Evolutionary conservation across 64 coral and sea anemone genomes (phyloP).

Genomic region (Catalaphyllia jardinei): DNA sequence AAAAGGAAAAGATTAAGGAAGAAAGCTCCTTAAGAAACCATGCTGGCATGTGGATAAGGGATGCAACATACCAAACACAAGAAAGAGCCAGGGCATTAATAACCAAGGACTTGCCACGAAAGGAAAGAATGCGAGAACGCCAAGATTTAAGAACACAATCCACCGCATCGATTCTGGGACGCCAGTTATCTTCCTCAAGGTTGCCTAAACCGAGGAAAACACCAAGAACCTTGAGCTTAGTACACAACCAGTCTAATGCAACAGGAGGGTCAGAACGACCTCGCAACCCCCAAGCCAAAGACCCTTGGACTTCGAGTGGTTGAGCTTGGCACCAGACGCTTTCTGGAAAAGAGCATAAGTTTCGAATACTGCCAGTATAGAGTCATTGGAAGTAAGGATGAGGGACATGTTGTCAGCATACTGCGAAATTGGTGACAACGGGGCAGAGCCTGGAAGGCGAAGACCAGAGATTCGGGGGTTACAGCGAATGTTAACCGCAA

Average conservation of each 20-base stretch:
- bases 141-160: too few species aligned
- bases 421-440: too few species aligned
- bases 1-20: neutral
- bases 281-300: slow-evolving; percentile 25
- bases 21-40: neutral
- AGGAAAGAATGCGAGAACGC: neutral
- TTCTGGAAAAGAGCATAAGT: slow-evolving; percentile 1
- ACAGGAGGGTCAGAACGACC: slow-evolving; percentile 27
- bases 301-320: slow-evolving; percentile 39
- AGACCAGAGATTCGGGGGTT: too few species aligned
- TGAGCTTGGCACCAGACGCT: slow-evolving; percentile 6
- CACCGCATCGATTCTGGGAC: neutral
- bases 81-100: slow-evolving; percentile 25
- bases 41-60: neutral
- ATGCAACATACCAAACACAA: neutral
- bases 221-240: neutral
- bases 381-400: too few species aligned
- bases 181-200: neutral
- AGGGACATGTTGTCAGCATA: too few species aligned
- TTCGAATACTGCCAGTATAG: too few species aligned
- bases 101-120: neutral
- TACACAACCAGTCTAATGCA: neutral
- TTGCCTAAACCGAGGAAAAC: slow-evolving; percentile 4
- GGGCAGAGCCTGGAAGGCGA: too few species aligned
- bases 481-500: too few species aligned